Percentiles rank a stretch among this genome's conserved stretches.
phyloP scores from a whole-genome alignment of 2,797 vertebrate species.

The Decapterus maruadsi region DNA sequence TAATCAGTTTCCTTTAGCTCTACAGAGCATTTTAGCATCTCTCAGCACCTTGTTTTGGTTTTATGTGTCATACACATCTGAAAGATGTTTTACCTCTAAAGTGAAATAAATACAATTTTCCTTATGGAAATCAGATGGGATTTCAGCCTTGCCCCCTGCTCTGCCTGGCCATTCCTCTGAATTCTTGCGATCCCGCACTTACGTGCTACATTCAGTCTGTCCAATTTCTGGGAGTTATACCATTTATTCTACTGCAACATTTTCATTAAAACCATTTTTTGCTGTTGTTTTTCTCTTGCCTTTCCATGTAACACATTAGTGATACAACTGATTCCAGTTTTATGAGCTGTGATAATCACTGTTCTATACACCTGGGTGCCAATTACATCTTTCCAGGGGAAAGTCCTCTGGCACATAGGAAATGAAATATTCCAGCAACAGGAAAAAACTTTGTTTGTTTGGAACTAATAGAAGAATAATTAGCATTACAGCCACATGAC shows the following conservation, averaged over 20 bases:
- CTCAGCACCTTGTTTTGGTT: not conserved
- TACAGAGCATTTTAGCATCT: not conserved
- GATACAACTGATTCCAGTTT: not conserved
- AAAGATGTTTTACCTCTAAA: too few species aligned
- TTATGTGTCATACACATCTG: too few species aligned
- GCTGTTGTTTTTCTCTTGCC: not conserved
- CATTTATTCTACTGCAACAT: not conserved
- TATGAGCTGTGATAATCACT: not conserved
- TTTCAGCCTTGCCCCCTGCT: not conserved
- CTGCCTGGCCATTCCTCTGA: not conserved
- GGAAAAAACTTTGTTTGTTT: conserved; percentile 32
- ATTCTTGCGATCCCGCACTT: not conserved
- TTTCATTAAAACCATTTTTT: not conserved
- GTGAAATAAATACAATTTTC: too few species aligned
- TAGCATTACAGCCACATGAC: conserved; percentile 34
- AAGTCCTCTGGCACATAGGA: conserved; percentile 4
- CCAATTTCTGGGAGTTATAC: not conserved
- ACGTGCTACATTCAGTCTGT: not conserved
- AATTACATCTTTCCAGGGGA: conserved; percentile 4
- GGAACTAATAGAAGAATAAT: conserved; percentile 43
- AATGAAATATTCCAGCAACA: conserved; percentile 29
- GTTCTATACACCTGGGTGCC: conserved; percentile 16
- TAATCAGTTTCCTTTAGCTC: not conserved
- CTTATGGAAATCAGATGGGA: not conserved
- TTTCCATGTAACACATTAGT: not conserved